Evolutionary conservation across 1,140 invertebrate genomes (phyloP).

Genomic region (Dreissena polymorpha): DNA sequence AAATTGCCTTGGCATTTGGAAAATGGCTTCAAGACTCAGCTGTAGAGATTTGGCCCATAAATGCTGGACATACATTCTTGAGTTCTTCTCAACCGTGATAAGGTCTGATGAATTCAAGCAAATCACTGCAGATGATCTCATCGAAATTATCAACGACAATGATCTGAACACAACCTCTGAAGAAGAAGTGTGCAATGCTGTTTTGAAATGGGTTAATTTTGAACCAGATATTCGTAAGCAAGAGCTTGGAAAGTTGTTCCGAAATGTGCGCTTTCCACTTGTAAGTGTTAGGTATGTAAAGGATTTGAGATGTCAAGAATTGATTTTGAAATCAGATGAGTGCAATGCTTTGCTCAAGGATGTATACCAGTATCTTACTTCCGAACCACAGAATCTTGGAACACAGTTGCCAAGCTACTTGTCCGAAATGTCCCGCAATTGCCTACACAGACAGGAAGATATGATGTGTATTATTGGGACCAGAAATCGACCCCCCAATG

Average conservation of each 20-base stretch:
- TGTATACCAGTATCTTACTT: conserved; percentile 17
- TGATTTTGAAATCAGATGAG: conserved; percentile 83
- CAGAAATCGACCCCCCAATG: conserved; percentile 44
- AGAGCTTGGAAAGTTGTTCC: conserved; percentile 89
- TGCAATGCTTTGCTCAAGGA: conserved; percentile 87
- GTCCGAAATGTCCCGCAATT: conserved; percentile 14
- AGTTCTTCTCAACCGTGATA: conserved; percentile 83
- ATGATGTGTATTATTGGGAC: conserved; percentile 51
- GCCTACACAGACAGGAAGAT: conserved; percentile 42
- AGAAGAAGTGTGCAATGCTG: conserved; percentile 94
- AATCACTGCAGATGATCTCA: conserved; percentile 94
- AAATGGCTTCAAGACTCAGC: conserved; percentile 87
- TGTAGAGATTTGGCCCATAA: conserved; percentile 85
- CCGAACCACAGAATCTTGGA: background rate
- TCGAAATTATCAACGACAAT: conserved; percentile 97
- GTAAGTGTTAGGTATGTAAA: conserved; percentile 89
- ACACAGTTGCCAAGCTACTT: background rate
- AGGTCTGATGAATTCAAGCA: conserved; percentile 97
- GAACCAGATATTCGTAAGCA: conserved; percentile 94
- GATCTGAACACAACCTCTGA: conserved; percentile 97
- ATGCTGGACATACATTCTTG: conserved; percentile 81
- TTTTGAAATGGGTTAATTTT: conserved; percentile 99
- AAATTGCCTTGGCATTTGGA: conserved; percentile 90
- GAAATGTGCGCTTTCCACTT: conserved; percentile 86
- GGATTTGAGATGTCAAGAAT: conserved; percentile 81